Base-by-base conservation (phyloP, 2,888 invertebrate species). In the Athalia circularis region DNA sequence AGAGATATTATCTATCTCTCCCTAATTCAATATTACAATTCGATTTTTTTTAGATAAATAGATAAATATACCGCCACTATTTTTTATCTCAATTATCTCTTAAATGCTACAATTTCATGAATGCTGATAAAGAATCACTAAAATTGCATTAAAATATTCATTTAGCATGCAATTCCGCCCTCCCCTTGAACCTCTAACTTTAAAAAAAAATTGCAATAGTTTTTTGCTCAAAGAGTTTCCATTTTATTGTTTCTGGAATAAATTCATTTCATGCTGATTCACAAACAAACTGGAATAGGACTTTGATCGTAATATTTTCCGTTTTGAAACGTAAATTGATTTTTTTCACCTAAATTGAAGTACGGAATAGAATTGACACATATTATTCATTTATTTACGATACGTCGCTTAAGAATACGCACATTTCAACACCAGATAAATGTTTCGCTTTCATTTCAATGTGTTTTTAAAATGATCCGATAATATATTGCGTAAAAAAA, bases 21-120 rank as follows among this genome's bases (percentile, higher is more conserved):
- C 75, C 72, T 43, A 6, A 62, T 75, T 75, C 52, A 75, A 75
- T 75, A 75, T 75, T 75, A 75, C 75, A 62, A 75, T 75, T 75
- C 43, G 9, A 72, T 59, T 67, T 72, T 50, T 50, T 29, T 52
- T 62, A 75, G 75, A 75, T 75, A 75, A 62, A 75, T 75, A 75
- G 75, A 75, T 75, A 75, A 75, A 75, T 75, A 75, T 54, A 61
- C 61, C 50, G 59, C 50, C 62, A 64, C 75, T 75, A 62, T 75
- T 43, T 75, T 75, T 47, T 64, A 64, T 59, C 29, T 29, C 72
- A 72, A 61, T 72, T 47, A 47, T 75, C 13, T 62, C 62, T 64
- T 75, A 75, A 52, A 50, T 62, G 6, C 75, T 75, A 62, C 50
- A 62, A 75, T 75, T 29, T 61, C 61, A 50, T 75, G 11, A 52